Base-by-base conservation (phyloP, 2,888 invertebrate species). In the Cosmorhoe ocellata region DNA sequence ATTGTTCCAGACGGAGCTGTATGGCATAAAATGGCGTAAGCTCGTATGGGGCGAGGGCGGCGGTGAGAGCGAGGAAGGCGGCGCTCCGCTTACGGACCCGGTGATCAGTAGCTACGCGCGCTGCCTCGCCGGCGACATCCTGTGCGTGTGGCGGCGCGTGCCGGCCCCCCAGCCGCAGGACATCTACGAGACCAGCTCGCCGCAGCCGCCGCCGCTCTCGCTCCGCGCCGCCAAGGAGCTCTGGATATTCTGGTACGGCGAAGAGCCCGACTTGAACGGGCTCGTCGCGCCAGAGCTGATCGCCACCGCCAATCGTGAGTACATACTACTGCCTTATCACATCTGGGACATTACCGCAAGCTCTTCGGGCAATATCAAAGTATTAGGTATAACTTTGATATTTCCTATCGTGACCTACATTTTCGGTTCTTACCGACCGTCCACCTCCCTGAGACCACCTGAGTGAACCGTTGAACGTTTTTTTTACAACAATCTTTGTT, bases 201-300 rank as follows among this genome's bases (percentile, higher is more conserved):
- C 87, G 59, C 88, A 88, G 60, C 90, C 90, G 65, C 93, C 93
- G 76, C 95, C 96, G 63, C 93, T 96, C 71, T 95, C 95, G 69
- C 92, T 96, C 69, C 93, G 95, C 79, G 95, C 96, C 75, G 95
- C 96, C 84, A 99, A 99, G 91, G 99, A 99, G 87, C 93, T 99
- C 57, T 99, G 99, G 99, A 96, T 99, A 84, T 99, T 99, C 92
- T 99, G 99, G 99, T 99, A 99, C 91, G 98, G 98, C 76, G 98
- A 98, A 83, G 97, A 98, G 86, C 98, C 98, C 49, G 97, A 97
- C 87, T 93, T 98, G 61, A 93, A 93, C 72, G 95, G 95, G 55
- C 92, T 97, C 72, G 95, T 97, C 67, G 94, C 96, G 54, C 94
- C 95, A 9, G 97, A 98, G 79, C 93, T 98, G 63, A 94, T 96